Percentiles rank a stretch among this genome's conserved stretches.
phyloP scores from a whole-genome alignment of 2,888 invertebrate species.

The Patella depressa region DNA sequence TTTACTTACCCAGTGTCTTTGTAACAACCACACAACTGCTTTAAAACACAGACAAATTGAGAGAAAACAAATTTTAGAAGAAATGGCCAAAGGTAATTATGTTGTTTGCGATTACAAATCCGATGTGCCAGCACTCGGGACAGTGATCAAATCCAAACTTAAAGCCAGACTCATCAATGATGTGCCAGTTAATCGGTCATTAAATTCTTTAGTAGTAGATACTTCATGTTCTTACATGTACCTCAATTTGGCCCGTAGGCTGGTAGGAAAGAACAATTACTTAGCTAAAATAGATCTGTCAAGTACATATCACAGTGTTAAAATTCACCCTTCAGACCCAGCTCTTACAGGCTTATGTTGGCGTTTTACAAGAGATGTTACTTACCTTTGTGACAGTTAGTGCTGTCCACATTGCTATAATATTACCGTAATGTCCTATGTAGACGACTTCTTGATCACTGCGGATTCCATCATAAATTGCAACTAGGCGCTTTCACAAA shows the following conservation, averaged over 20 bases:
- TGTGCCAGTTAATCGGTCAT: neutral
- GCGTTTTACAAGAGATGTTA: neutral
- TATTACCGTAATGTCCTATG: slow-evolving; percentile 11
- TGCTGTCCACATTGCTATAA: slow-evolving; percentile 6
- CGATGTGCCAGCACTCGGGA: neutral
- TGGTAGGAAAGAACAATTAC: neutral
- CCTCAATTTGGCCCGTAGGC: neutral
- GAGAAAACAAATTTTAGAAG: slow-evolving; percentile 6
- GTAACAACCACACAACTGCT: neutral
- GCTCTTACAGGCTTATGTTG: slow-evolving; percentile 12
- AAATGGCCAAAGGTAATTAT: slow-evolving; percentile 8
- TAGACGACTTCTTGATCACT: slow-evolving; percentile 16
- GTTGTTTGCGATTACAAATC: neutral
- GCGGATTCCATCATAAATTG: neutral
- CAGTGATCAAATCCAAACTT: neutral
- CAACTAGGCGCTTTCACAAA: neutral
- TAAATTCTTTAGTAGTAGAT: slow-evolving; percentile 11
- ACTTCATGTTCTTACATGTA: slow-evolving; percentile 15
- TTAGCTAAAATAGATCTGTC: slow-evolving; percentile 8
- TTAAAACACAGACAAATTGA: neutral
- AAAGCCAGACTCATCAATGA: neutral
- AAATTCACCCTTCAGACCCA: slow-evolving; percentile 13
- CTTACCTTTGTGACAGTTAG: slow-evolving; percentile 11
- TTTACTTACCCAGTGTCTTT: neutral
- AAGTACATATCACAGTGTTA: slow-evolving; percentile 11